Evolutionary conservation across 2,113 vertebrate species (phyloP).

Genomic region (Sus scrofa): T2T-Sscrofa CM000826.6:34411501-34412000

Average conservation of each 20-base stretch:
- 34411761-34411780: not conserved
- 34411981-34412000: not conserved
- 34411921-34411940: not conserved
- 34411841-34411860: not conserved
- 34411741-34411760: not conserved
- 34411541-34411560: not conserved
- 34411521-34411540: not conserved
- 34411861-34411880: not conserved
- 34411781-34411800: not conserved
- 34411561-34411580: not conserved
- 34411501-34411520: not conserved
- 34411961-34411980: not conserved
- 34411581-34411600: not conserved
- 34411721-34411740: not conserved
- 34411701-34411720: not conserved
- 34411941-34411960: rapidly evolving
- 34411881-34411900: not conserved
- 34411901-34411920: rapidly evolving
- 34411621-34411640: not conserved
- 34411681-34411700: not conserved
- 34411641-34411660: not conserved
- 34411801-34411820: not conserved
- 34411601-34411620: not conserved
- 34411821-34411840: not conserved
- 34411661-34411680: not conserved